Percentiles rank a stretch among this genome's conserved stretches.
Evolutionary conservation across 2,888 invertebrate species (phyloP).

Genomic region (Scaptomyza polygonia): DNA sequence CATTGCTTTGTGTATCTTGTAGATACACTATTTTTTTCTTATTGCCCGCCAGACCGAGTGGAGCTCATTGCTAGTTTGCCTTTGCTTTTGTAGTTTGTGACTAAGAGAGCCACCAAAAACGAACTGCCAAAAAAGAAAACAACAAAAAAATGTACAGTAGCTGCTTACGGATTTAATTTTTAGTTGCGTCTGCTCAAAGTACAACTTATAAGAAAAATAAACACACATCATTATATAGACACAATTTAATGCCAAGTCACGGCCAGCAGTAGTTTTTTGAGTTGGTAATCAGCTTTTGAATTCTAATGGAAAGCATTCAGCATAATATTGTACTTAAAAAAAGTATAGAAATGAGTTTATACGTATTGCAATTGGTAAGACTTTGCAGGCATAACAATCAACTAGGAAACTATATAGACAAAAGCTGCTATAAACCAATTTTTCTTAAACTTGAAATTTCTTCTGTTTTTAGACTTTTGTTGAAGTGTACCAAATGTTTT

Average conservation of each 20-base stretch:
- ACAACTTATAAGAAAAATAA: slow-evolving; percentile 37
- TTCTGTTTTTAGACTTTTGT: background rate
- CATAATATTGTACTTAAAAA: slow-evolving; percentile 25
- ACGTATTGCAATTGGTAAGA: slow-evolving; percentile 36
- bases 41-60: slow-evolving; percentile 63
- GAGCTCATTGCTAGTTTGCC: slow-evolving; percentile 56
- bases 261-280: slow-evolving; percentile 38
- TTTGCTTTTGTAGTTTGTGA: slow-evolving; percentile 56
- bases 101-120: slow-evolving; percentile 50
- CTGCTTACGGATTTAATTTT: slow-evolving; percentile 15
- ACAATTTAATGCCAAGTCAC: slow-evolving; percentile 63
- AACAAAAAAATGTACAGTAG: slow-evolving; percentile 1
- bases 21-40: slow-evolving; percentile 49
- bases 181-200: slow-evolving; percentile 63
- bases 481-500: too few species aligned
- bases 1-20: slow-evolving; percentile 47
- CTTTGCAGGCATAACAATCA: slow-evolving; percentile 19
- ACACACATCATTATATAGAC: slow-evolving; percentile 21
- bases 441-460: too few species aligned
- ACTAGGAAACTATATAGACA: background rate
- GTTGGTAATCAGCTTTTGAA: slow-evolving; percentile 44
- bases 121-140: slow-evolving; percentile 17
- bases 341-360: background rate
- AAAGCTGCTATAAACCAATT: background rate
- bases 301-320: slow-evolving; percentile 48